Evolutionary conservation across 1,140 invertebrate genomes (phyloP), one percentile per base, ranked within the genome.

Genomic region (Leucophenga varia): DNA sequence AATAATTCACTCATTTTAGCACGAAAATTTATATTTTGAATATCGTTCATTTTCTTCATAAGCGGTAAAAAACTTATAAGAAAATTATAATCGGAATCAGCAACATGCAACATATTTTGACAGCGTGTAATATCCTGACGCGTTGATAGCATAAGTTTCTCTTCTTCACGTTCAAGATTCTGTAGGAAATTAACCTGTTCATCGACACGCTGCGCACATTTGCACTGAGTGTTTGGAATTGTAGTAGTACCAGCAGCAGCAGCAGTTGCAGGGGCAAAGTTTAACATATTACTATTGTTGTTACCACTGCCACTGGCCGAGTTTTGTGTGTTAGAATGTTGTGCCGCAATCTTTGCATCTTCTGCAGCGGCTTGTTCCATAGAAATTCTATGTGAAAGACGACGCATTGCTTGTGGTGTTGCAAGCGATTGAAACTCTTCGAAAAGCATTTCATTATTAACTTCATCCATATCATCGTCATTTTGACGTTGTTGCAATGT

Each of bases 61-160:
- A 70, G 43, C 13, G 69, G 69, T 55, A 72, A 42, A 36, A 72
- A 72, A 40, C 69, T 72, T 14, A 72, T 58, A 4, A 72, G 55
- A 38, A 67, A 72, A 54, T 72, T 72, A 39, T 72, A 72, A 22
- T 72, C 69, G 0, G 69, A 65, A 34, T 72, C 69, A 36, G 64
- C 69, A 38, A 72, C 57, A 37, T 72, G 69, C 32, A 65, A 36
- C 4, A 57, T 16, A 13, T 53, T 67, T 42, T 65, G 72, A 52
- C 63, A 55, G 16, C 69, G 57, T 12, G 53, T 60, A 49, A 72
- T 32, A 14, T 72, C 69, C 42, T 60, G 59, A 32, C 54, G 63
- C 45, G 69, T 72, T 6, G 69, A 72, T 47, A 67, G 64, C 43
- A 72, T 72, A 37, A 72, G 30, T 41, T 72, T 57, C 19, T 72